phyloP scores from a whole-genome alignment of 2,113 vertebrate genomes.

The Pyrgilauda ruficollis region DNA sequence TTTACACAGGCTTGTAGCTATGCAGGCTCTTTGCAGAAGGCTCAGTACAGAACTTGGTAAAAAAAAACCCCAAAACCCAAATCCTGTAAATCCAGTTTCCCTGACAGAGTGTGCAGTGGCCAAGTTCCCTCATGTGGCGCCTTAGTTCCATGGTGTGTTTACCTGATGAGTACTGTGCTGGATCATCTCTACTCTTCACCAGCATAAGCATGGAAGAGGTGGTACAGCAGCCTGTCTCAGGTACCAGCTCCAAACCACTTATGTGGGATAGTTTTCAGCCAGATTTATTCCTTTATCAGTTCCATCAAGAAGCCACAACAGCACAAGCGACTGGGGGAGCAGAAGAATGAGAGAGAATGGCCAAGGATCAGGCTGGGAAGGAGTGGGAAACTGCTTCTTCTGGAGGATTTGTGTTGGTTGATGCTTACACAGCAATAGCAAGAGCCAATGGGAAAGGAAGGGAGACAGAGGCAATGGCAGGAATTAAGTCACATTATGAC shows the following conservation, averaged over 20 bases:
- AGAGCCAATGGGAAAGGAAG: background rate
- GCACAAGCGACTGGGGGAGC: background rate
- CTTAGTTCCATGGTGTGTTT: background rate
- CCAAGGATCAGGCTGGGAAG: background rate
- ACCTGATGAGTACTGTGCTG: rapidly evolving
- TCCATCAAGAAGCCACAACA: background rate
- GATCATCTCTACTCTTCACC: background rate
- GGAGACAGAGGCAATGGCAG: background rate
- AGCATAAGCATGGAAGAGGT: background rate
- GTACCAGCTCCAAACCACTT: background rate
- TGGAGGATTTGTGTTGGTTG: background rate
- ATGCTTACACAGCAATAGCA: background rate
- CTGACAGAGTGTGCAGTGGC: background rate
- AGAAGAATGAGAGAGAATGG: background rate
- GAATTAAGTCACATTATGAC: background rate
- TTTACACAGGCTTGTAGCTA: background rate
- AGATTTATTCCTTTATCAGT: background rate
- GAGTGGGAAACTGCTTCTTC: background rate
- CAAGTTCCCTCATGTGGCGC: background rate
- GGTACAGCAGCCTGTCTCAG: background rate
- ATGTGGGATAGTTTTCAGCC: background rate
- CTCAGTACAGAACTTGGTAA: background rate
- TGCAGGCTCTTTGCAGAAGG: background rate
- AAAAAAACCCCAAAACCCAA: background rate
- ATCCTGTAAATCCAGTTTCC: background rate